phyloP scores from a whole-genome alignment of 2,113 vertebrate genomes.

The Brachyhypopomus occidentalis region DNA sequence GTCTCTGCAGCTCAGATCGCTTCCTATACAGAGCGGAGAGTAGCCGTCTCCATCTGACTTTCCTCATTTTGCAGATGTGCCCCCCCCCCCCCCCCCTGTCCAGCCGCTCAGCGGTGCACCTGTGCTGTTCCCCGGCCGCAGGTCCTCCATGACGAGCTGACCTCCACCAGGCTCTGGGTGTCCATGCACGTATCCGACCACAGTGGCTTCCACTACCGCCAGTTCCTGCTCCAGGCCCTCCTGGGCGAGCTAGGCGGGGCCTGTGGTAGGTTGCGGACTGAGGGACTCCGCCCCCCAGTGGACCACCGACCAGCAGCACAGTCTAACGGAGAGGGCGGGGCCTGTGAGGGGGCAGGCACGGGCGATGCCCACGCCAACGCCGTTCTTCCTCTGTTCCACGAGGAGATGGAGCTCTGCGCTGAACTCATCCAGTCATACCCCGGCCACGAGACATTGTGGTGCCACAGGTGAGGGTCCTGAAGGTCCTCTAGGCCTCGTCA shows the following conservation, averaged over 20 bases:
- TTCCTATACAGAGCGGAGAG: too few species aligned
- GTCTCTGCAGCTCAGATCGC: too few species aligned
- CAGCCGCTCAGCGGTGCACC: not conserved
- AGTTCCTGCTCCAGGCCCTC: constrained; percentile 90
- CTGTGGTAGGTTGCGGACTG: constrained; percentile 21
- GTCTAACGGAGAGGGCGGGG: constrained; percentile 69
- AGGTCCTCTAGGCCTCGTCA: not conserved
- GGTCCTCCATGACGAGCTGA: constrained; percentile 90
- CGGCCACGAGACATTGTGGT: constrained; percentile 96
- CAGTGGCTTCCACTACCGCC: constrained; percentile 97
- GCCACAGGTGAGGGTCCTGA: constrained; percentile 85
- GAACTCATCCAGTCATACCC: constrained; percentile 93
- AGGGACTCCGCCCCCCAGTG: constrained; percentile 57
- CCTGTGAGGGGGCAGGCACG: constrained; percentile 24
- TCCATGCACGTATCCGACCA: constrained; percentile 96
- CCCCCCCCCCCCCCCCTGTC: not conserved
- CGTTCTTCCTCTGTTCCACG: constrained; percentile 74
- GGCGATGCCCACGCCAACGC: constrained; percentile 41
- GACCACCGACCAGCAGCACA: constrained; percentile 62
- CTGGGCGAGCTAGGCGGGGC: constrained; percentile 69
- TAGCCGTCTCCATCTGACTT: too few species aligned
- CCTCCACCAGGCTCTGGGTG: constrained; percentile 90
- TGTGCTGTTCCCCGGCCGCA: constrained; percentile 57
- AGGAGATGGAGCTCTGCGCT: constrained; percentile 88
- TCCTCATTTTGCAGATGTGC: not conserved